phyloP scores from a whole-genome alignment of 2,113 vertebrate species.

The Antechinus stuartii region DNA sequence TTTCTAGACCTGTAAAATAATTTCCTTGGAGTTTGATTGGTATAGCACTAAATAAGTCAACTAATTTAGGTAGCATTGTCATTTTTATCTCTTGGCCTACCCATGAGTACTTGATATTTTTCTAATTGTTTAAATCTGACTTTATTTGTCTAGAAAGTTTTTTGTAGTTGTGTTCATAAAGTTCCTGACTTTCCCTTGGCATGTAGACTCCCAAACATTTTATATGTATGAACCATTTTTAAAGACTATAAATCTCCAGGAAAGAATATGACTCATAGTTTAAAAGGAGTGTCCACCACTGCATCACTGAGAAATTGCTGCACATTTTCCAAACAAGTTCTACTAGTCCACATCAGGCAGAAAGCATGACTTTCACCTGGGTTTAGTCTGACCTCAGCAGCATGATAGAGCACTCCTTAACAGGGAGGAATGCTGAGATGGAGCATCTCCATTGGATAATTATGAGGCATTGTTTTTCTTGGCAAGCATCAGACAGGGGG shows the following conservation, averaged over 20 bases:
- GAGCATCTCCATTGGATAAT: neutral
- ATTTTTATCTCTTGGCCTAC: no score
- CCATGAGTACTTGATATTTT: no score
- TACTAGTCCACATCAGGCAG: constrained; percentile 13
- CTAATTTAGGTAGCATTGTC: no score
- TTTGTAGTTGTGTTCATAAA: no score
- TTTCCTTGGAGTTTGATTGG: no score
- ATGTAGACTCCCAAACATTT: no score
- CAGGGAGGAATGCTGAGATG: constrained; percentile 16
- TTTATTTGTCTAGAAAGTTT: no score
- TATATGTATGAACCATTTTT: neutral
- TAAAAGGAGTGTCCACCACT: neutral
- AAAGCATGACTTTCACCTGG: constrained; percentile 62
- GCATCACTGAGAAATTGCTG: neutral
- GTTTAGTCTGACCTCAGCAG: constrained; percentile 13
- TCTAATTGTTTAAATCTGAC: no score
- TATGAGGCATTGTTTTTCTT: neutral
- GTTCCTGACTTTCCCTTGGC: no score
- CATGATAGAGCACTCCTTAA: neutral
- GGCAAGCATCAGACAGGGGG: neutral
- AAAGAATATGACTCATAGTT: neutral
- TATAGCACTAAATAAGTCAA: no score
- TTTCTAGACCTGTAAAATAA: no score
- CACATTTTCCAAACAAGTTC: constrained; percentile 11
- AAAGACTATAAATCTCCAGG: no score